phyloP scores from a whole-genome alignment of 2,888 invertebrate genomes.

The Eupithecia dodoneata region DNA sequence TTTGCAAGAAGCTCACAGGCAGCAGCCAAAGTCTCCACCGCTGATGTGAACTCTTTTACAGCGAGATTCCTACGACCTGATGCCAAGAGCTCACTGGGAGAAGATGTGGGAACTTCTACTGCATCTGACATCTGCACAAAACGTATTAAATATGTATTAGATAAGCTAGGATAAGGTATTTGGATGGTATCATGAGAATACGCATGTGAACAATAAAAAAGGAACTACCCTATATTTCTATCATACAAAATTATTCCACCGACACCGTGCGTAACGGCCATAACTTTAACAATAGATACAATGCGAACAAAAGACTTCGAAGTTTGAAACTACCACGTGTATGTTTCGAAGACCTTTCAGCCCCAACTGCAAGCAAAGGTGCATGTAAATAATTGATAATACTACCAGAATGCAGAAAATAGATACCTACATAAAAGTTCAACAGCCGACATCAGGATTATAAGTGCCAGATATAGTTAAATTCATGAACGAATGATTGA shows the following conservation, averaged over 20 bases:
- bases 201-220: neutral
- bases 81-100: slow-evolving; percentile 85
- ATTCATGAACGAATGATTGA: neutral
- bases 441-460: neutral
- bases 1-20: slow-evolving; percentile 89
- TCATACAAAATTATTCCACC: neutral
- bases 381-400: neutral
- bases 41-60: slow-evolving; percentile 89
- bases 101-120: slow-evolving; percentile 72
- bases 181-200: neutral
- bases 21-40: slow-evolving; percentile 88
- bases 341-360: neutral
- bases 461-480: neutral
- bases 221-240: neutral
- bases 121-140: slow-evolving; percentile 82
- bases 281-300: slow-evolving; percentile 7
- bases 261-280: slow-evolving; percentile 14
- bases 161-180: neutral
- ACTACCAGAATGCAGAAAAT: neutral
- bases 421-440: neutral
- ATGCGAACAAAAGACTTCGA: slow-evolving; percentile 7
- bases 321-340: slow-evolving; percentile 10
- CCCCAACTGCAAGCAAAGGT: neutral
- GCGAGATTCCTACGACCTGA: slow-evolving; percentile 91
- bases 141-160: neutral